Evolutionary conservation across 2,888 invertebrate genomes (phyloP), one percentile per base, ranked within the genome.

Genomic region (Pterostichus madidus): DNA sequence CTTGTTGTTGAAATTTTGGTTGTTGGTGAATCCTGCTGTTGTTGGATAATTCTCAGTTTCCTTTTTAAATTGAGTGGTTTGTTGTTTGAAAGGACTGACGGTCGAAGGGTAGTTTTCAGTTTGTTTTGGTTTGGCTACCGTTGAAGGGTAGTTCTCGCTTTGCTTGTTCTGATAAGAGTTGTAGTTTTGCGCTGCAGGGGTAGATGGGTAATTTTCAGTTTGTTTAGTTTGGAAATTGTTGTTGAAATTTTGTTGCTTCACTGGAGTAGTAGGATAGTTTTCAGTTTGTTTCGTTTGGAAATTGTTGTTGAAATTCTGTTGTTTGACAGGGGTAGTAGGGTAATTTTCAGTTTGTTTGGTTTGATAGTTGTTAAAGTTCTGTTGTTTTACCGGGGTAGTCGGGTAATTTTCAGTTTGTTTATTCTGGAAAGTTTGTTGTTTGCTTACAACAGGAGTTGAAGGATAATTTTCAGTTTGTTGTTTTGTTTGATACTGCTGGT

Each of bases 351-450:
- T 87, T 82, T 85, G 85, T 75, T 85, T 86, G 3, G n/a, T 64
- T 82, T 68, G n/a, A n/a, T n/a, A 24, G 24, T 24, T 24, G 24
- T 24, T 24, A 64, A 77, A 84, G 46, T 84, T 84, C 24, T 24
- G 24, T 84, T 24, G 84, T 84, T 84, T 82, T 53, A 84, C 82
- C 61, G 86, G 84, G 84, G 59, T 86, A 78, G 86, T 84, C 5
- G 87, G 86, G 83, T 88, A 88, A 84, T 87, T 89, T 84, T 89
- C 88, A 3, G 88, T 87, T 82, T 85, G 85, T 75, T 85, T 86
- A 24, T 84, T 83, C 53, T 81, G 75, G 75, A 71, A 84, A 2
- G 84, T 75, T 68, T 78, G 84, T 84, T 84, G 84, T 84, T 84
- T 83, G 59, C 84, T 64, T 53, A 82, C 52, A 52, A 84, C 80